Conservation (phyloP, 2,888 invertebrate genomes). For the Hartigia nigra region DNA sequence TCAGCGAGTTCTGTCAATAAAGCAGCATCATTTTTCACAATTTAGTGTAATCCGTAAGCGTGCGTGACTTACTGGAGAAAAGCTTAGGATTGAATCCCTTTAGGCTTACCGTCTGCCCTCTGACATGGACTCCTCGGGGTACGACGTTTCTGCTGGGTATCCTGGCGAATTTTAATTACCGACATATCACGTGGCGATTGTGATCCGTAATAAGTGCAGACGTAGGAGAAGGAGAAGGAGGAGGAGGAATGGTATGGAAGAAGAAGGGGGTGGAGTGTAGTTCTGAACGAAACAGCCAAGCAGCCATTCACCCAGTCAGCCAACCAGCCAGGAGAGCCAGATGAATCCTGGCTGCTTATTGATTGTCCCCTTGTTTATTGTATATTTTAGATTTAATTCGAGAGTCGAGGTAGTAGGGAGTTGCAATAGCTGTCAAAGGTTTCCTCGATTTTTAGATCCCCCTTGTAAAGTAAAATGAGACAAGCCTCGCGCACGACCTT, state of each 20-base stretch:
- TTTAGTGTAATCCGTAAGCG: constrained; percentile 42
- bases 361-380: constrained; percentile 65
- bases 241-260: constrained; percentile 6
- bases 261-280: background rate
- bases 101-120: background rate
- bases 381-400: constrained; percentile 66
- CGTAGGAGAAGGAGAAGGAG: constrained; percentile 13
- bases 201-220: constrained; percentile 16
- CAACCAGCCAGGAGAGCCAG: background rate
- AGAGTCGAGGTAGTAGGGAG: constrained; percentile 30
- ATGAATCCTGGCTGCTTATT: constrained; percentile 46
- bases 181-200: constrained; percentile 45
- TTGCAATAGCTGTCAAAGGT: constrained; percentile 65
- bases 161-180: constrained; percentile 46
- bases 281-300: background rate
- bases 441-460: constrained; percentile 65
- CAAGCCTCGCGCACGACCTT: constrained; percentile 40
- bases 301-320: background rate
- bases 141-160: background rate
- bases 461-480: constrained; percentile 65
- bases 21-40: constrained; percentile 57
- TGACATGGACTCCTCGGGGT: background rate
- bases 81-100: background rate
- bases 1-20: constrained; percentile 46
- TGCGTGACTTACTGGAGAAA: background rate